Evolutionary conservation across 2,797 vertebrate species (phyloP).

Genomic region (Sebastes wilsoni): DNA sequence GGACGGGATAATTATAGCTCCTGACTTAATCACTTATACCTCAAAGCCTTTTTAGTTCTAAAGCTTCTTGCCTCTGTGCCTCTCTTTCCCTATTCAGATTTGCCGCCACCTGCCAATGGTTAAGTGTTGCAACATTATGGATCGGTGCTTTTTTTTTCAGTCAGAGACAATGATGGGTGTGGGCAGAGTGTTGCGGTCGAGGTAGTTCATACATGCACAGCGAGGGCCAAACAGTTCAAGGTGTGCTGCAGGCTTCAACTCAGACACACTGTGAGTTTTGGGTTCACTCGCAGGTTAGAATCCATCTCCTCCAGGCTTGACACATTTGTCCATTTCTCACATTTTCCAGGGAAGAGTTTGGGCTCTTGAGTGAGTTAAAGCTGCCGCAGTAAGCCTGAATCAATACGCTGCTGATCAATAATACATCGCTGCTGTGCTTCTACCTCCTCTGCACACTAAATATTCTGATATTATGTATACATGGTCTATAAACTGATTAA

Average conservation of each 20-base stretch:
- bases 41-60: constrained; percentile 60
- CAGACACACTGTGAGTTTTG: constrained; percentile 22
- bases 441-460: neutral
- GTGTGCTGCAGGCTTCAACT: constrained; percentile 50
- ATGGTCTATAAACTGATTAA: constrained; percentile 7
- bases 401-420: constrained; percentile 32
- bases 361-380: constrained; percentile 24
- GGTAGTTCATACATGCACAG: constrained; percentile 35
- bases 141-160: constrained; percentile 28
- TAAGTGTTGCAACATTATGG: constrained; percentile 55
- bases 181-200: constrained; percentile 21
- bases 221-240: constrained; percentile 41
- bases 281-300: constrained; percentile 64
- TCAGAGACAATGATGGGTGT: constrained; percentile 69
- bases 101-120: constrained; percentile 42
- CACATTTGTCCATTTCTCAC: constrained; percentile 43
- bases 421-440: neutral
- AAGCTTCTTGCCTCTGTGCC: constrained; percentile 27
- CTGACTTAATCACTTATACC: constrained; percentile 69
- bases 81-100: constrained; percentile 33
- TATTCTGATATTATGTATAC: neutral
- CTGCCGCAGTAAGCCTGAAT: constrained; percentile 20
- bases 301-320: constrained; percentile 35
- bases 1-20: constrained; percentile 71
- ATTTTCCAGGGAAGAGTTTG: constrained; percentile 46